Conservation (phyloP, 2,797 vertebrate species). For the Nyctibius grandis region DNA sequence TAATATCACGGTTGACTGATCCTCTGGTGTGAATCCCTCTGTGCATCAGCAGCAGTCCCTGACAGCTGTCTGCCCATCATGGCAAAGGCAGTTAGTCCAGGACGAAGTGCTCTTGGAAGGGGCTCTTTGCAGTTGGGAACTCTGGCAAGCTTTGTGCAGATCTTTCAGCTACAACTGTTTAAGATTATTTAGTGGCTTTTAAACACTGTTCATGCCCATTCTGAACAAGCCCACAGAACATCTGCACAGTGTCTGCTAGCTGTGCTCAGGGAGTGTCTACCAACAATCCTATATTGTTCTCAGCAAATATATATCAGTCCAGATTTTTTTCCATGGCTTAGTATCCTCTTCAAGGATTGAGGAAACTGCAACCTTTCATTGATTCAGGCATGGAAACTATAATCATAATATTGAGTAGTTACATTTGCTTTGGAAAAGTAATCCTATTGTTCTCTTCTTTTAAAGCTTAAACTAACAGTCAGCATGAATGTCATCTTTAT, state of each 20-base stretch:
- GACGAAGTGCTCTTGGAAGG: background rate
- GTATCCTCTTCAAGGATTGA: background rate
- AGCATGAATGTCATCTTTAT: constrained; percentile 57
- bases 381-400: constrained; percentile 48
- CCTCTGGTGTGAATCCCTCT: background rate
- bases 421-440: constrained; percentile 59
- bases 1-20: background rate
- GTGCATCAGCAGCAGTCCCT: background rate
- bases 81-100: background rate
- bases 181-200: constrained; percentile 61
- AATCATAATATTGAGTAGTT: constrained; percentile 25
- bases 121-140: background rate
- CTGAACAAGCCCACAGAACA: constrained; percentile 37
- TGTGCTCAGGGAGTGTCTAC: background rate
- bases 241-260: constrained; percentile 45
- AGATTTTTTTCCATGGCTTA: background rate
- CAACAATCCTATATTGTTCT: constrained; percentile 55
- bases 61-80: background rate
- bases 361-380: constrained; percentile 29
- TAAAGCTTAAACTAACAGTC: constrained; percentile 56
- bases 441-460: constrained; percentile 59
- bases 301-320: background rate
- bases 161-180: constrained; percentile 41
- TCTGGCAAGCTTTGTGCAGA: background rate
- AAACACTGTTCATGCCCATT: constrained; percentile 45